Percentiles rank a stretch among this genome's conserved stretches.
Evolutionary conservation across 2,888 invertebrate species (phyloP).

Genomic region (Invenusta paracnida): DNA sequence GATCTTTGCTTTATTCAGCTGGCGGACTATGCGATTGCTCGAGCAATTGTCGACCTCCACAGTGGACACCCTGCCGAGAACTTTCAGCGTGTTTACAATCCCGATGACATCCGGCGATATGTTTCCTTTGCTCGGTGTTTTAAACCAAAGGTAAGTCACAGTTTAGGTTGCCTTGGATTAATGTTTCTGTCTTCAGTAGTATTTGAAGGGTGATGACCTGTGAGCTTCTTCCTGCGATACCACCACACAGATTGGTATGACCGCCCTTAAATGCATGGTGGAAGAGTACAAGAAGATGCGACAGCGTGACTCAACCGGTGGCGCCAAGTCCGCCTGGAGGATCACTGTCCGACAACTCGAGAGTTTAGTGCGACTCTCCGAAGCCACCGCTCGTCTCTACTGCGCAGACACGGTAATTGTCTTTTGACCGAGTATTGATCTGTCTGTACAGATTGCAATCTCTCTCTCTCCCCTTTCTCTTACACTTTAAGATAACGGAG

Average conservation of each 20-base stretch:
- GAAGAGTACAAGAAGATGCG: constrained; percentile 81
- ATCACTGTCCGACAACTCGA: constrained; percentile 94
- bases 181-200: no score
- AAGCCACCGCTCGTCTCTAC: constrained; percentile 91
- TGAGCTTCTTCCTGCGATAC: no score
- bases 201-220: no score
- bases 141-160: constrained; percentile 73
- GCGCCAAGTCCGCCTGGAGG: constrained; percentile 77
- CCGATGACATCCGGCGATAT: constrained; percentile 77
- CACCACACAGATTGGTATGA: constrained; percentile 64
- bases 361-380: constrained; percentile 88
- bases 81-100: background rate
- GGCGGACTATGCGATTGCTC: constrained; percentile 77
- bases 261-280: constrained; percentile 77
- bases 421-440: no score
- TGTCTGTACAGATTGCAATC: no score
- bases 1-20: no score
- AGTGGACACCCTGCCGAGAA: constrained; percentile 14
- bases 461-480: no score
- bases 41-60: constrained; percentile 88
- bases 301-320: constrained; percentile 70
- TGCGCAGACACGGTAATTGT: no score
- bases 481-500: constrained; percentile 66
- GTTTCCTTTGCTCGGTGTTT: constrained; percentile 93
- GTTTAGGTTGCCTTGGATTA: no score